Evolutionary conservation across 2,888 invertebrate species (phyloP).

Genomic region (Megalurothrips usitatus): DNA sequence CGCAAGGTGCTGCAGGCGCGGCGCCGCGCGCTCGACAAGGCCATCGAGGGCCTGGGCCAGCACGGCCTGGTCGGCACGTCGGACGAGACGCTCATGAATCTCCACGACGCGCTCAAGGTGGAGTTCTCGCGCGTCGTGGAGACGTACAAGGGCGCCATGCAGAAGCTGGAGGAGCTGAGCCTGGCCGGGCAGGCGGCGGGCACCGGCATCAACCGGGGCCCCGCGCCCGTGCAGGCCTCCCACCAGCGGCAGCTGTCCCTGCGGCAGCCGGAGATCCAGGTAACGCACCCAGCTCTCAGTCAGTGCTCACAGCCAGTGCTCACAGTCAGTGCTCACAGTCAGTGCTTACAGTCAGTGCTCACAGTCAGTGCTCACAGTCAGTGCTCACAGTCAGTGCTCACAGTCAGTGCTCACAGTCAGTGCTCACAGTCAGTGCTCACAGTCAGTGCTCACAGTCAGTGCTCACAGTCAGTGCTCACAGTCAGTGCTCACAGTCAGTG

Average conservation of each 20-base stretch:
- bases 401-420: no score
- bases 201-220: constrained; percentile 49
- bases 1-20: constrained; percentile 62
- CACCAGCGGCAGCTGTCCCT: constrained; percentile 84
- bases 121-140: constrained; percentile 80
- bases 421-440: no score
- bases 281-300: not conserved
- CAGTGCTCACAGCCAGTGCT: no score
- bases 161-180: constrained; percentile 73
- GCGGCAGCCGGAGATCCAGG: constrained; percentile 71
- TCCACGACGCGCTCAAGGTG: constrained; percentile 73
- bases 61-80: constrained; percentile 69
- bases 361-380: no score
- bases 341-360: no score
- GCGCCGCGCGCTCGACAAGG: constrained; percentile 71
- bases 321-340: no score
- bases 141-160: constrained; percentile 79
- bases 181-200: constrained; percentile 49
- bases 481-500: no score
- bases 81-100: constrained; percentile 55
- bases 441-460: no score
- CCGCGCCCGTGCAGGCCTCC: constrained; percentile 77
- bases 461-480: no score
- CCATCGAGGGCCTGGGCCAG: constrained; percentile 80
- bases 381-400: no score